Conservation (phyloP, 1,140 invertebrate species). For the Panonychus citri region DNA sequence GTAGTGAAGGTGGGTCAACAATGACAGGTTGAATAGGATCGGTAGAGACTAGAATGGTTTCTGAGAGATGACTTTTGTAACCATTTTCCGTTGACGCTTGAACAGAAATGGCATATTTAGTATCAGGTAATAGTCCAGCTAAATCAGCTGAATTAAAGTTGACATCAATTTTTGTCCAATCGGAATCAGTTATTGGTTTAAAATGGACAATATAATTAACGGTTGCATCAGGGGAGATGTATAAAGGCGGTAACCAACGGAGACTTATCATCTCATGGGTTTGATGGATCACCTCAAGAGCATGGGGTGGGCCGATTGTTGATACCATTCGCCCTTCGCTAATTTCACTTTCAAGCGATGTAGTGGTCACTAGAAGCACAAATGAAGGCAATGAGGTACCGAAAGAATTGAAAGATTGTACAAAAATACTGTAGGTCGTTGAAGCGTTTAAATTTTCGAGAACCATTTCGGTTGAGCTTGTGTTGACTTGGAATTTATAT, state of each 20-base stretch:
- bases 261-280: constrained; percentile 16
- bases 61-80: constrained; percentile 11
- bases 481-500: constrained; percentile 26
- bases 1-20: constrained; percentile 55
- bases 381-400: constrained; percentile 53
- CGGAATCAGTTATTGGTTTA: neutral
- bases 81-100: constrained; percentile 10
- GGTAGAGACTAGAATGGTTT: constrained; percentile 51
- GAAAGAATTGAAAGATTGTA: constrained; percentile 41
- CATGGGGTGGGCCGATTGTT: constrained; percentile 49
- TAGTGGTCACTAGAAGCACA: constrained; percentile 42
- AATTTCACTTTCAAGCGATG: neutral
- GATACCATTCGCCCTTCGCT: constrained; percentile 3
- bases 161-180: neutral
- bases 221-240: neutral
- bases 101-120: constrained; percentile 14
- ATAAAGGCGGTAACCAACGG: neutral
- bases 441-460: constrained; percentile 32
- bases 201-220: neutral
- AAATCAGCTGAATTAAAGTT: neutral
- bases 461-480: constrained; percentile 33
- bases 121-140: neutral
- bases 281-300: constrained; percentile 42
- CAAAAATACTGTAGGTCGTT: constrained; percentile 46
- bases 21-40: constrained; percentile 57